Evolutionary conservation across 2,888 invertebrate genomes (phyloP).

Genomic region (Synanthedon formicaeformis): DNA sequence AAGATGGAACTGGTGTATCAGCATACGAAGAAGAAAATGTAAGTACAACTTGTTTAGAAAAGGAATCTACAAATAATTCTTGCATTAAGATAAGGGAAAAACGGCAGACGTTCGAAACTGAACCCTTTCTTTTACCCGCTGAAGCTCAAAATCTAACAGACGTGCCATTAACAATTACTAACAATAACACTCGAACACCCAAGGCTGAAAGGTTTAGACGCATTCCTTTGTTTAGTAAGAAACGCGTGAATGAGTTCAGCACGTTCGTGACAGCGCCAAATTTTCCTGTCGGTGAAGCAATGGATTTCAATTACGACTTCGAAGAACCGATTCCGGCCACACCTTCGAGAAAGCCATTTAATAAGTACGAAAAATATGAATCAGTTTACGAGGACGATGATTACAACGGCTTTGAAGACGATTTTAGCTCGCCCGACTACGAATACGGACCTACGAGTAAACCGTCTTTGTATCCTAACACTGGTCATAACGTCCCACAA

Average conservation of each 20-base stretch:
- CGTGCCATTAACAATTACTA: constrained; percentile 2
- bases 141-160: constrained; percentile 13
- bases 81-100: constrained; percentile 14
- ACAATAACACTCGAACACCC: constrained; percentile 12
- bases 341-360: constrained; percentile 1
- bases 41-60: constrained; percentile 29
- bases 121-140: constrained; percentile 29
- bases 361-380: constrained; percentile 11
- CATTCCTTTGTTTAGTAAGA: constrained; percentile 9
- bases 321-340: constrained; percentile 10
- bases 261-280: constrained; percentile 25
- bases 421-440: constrained; percentile 14
- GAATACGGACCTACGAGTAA: constrained; percentile 18
- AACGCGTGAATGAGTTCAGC: constrained; percentile 14
- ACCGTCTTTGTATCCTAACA: constrained; percentile 6
- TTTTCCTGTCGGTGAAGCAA: constrained; percentile 28
- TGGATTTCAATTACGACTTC: constrained; percentile 19
- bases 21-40: constrained; percentile 53
- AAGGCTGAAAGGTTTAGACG: constrained; percentile 24
- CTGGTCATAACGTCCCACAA: constrained; percentile 4
- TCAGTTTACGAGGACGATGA: constrained; percentile 24
- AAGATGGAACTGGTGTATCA: constrained; percentile 48
- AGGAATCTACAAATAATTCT: background rate
- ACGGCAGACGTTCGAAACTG: constrained; percentile 29
- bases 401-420: constrained; percentile 23